Conservation (phyloP, 2,888 invertebrate genomes). For the Empis stercorea region DNA sequence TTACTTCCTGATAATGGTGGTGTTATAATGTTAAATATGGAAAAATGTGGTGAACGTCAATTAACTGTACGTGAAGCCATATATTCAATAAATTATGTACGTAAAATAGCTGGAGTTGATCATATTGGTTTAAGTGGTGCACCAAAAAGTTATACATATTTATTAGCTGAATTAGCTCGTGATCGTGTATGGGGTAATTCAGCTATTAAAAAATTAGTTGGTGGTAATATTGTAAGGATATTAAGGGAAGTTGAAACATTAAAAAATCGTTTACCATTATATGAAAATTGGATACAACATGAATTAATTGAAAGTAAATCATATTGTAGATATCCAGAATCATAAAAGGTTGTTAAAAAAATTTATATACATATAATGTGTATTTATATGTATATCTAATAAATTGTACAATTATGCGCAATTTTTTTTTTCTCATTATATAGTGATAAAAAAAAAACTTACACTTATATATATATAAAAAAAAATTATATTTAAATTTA, state of each 20-base stretch:
- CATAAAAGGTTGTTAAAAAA: conserved; percentile 21
- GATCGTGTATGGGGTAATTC: conserved; percentile 46
- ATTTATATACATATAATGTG: background rate
- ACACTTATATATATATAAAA: background rate
- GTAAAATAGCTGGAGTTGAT: conserved; percentile 49
- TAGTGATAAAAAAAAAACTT: background rate
- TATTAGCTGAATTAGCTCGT: conserved; percentile 47
- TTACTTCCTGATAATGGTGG: conserved; percentile 42
- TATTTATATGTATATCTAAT: background rate
- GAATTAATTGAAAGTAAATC: conserved; percentile 41
- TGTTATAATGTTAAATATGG: conserved; percentile 50
- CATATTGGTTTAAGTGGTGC: conserved; percentile 49
- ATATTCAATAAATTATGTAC: conserved; percentile 52
- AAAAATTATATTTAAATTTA: background rate
- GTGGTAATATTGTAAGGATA: conserved; percentile 44
- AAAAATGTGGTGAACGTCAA: conserved; percentile 35
- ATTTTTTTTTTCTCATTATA: no score
- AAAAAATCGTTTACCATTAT: conserved; percentile 37
- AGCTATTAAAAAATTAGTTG: conserved; percentile 46
- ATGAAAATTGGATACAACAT: conserved; percentile 42
- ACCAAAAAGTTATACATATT: conserved; percentile 41
- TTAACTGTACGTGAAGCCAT: conserved; percentile 34
- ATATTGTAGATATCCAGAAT: conserved; percentile 41
- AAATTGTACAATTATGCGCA: background rate
- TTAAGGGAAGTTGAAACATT: conserved; percentile 39